These are phyloP conservation scores for Hippocampus abdominalis DNA, from an alignment of 2,113 vertebrate species.

Conservation along the genomic window DNA sequence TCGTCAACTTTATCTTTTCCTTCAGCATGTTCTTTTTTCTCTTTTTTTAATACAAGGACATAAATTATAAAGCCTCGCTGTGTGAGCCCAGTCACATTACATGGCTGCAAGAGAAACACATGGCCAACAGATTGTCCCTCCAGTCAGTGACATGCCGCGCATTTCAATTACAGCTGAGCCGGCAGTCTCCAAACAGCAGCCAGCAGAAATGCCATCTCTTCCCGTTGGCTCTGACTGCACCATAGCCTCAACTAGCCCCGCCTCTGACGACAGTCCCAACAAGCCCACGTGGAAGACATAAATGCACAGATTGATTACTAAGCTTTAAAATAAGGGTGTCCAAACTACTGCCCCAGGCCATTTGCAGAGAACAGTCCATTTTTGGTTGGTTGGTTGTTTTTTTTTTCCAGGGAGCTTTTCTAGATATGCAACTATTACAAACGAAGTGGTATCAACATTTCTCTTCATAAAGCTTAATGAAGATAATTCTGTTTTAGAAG, in stretches of 20 bases:
- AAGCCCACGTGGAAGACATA: constrained; percentile 14
- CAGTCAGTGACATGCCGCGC: constrained; percentile 67
- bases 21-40: constrained; percentile 59
- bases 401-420: not conserved
- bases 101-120: constrained; percentile 77
- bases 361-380: not conserved
- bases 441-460: not conserved
- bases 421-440: not conserved
- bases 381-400: no score
- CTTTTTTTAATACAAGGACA: constrained; percentile 66
- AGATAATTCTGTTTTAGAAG: not conserved
- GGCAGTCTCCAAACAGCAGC: constrained; percentile 45
- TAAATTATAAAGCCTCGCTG: constrained; percentile 79
- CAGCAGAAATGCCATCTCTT: constrained; percentile 53
- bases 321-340: not conserved
- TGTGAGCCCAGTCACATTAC: constrained; percentile 73
- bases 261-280: constrained; percentile 19
- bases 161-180: constrained; percentile 76
- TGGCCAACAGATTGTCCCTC: constrained; percentile 82
- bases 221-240: constrained; percentile 40
- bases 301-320: not conserved
- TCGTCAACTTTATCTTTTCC: constrained; percentile 74
- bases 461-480: not conserved
- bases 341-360: not conserved
- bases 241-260: constrained; percentile 33